Evolutionary conservation across 2,113 vertebrate species (phyloP).

Genomic region (Tyto alba): DNA sequence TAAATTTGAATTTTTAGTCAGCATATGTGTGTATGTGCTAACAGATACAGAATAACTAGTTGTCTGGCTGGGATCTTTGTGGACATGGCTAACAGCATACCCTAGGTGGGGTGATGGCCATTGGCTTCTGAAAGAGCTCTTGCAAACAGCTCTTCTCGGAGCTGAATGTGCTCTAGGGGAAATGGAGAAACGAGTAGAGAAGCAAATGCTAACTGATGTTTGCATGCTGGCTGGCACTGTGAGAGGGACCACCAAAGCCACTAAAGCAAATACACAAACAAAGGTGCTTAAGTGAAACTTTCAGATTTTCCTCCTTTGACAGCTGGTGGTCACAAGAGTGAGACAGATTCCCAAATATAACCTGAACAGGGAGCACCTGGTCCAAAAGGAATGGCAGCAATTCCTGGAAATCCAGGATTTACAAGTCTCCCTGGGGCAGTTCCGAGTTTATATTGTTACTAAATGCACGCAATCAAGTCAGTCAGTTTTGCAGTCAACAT

Average conservation of each 20-base stretch:
- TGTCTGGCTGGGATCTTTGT: not conserved
- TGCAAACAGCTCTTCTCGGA: not conserved
- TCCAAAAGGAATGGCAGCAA: conserved; percentile 73
- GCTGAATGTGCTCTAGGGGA: not conserved
- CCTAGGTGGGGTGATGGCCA: not conserved
- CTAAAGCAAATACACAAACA: not conserved
- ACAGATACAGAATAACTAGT: not conserved
- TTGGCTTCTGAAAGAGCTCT: not conserved
- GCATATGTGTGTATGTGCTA: not conserved
- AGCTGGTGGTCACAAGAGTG: not conserved
- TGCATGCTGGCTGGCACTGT: not conserved
- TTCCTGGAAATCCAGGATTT: conserved; percentile 78
- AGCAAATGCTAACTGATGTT: not conserved
- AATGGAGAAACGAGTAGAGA: not conserved
- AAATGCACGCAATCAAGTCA: not conserved
- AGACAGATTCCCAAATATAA: not conserved
- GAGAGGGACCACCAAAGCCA: not conserved
- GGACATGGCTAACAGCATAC: not conserved
- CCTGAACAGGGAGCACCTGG: conserved; percentile 66
- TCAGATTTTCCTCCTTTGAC: not conserved
- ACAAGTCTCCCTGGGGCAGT: conserved; percentile 68
- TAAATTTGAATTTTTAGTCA: not conserved
- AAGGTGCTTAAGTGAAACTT: not conserved
- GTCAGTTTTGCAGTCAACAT: not conserved
- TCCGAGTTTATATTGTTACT: conserved; percentile 59